phyloP scores from a whole-genome alignment of 2,888 invertebrate genomes.

The Caenorhabditis becei region DNA sequence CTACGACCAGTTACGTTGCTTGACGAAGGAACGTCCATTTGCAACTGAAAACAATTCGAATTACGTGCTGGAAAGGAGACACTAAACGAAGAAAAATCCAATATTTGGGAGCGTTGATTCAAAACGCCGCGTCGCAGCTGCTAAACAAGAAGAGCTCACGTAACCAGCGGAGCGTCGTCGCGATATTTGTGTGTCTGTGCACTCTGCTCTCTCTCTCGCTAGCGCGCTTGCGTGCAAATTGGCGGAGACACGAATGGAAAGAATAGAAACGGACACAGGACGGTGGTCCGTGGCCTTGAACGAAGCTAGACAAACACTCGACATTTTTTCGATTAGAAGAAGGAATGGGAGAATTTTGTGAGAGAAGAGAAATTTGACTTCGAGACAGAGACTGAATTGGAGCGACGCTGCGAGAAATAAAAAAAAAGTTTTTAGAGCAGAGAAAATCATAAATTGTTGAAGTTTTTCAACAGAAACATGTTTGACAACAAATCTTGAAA shows the following conservation, averaged over 20 bases:
- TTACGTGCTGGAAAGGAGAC: not conserved
- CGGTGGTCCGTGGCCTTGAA: too few species aligned
- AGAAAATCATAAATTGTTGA: too few species aligned
- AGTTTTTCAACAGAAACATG: too few species aligned
- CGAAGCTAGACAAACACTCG: too few species aligned
- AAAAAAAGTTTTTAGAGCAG: too few species aligned
- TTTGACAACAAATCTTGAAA: too few species aligned
- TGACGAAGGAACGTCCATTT: slow-evolving; percentile 35
- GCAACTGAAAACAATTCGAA: not conserved
- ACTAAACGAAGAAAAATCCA: not conserved
- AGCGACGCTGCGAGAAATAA: too few species aligned
- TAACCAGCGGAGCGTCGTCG: slow-evolving; percentile 10
- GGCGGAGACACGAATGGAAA: not conserved
- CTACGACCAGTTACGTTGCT: slow-evolving; percentile 46
- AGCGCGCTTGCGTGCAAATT: not conserved
- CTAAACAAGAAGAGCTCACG: not conserved
- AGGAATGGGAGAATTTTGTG: too few species aligned
- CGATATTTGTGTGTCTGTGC: slow-evolving; percentile 1
- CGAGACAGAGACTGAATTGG: too few species aligned
- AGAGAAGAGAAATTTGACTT: too few species aligned
- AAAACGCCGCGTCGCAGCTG: slow-evolving; percentile 10
- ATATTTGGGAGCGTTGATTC: not conserved
- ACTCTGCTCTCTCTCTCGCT: slow-evolving; percentile 1
- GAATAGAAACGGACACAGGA: not conserved
- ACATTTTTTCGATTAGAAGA: too few species aligned